These are phyloP conservation scores for Aquatica leii DNA, from an alignment of 2,888 invertebrate genomes.

Conservation along the genomic window DNA sequence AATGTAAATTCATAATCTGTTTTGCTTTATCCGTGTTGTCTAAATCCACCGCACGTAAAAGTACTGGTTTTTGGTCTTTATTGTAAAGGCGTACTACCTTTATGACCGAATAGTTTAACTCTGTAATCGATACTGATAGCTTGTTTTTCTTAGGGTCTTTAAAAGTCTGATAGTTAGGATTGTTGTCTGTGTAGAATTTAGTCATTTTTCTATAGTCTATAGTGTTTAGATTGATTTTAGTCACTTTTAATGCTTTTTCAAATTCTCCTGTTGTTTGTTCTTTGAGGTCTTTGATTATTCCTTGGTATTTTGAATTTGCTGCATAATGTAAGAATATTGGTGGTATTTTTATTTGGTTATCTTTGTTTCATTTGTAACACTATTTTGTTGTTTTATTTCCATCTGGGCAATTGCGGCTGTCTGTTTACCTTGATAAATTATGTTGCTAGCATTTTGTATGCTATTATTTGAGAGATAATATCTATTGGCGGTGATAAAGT, in stretches of 20 bases:
- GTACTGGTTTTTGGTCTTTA: conserved; percentile 17
- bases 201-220: conserved; percentile 16
- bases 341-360: conserved; percentile 6
- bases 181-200: conserved; percentile 9
- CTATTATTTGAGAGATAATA: no score
- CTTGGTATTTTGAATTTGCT: conserved; percentile 1
- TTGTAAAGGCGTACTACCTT: conserved; percentile 6
- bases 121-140: conserved; percentile 5
- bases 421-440: no score
- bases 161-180: conserved; percentile 3
- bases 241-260: conserved; percentile 6
- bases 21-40: conserved; percentile 12
- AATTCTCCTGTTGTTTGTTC: conserved; percentile 10
- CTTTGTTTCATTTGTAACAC: neutral
- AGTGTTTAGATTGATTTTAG: conserved; percentile 8
- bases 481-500: no score
- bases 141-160: no score
- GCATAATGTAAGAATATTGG: conserved; percentile 17
- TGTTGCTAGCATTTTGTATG: no score
- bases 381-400: neutral
- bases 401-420: neutral
- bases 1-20: conserved; percentile 15
- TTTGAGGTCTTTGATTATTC: conserved; percentile 11
- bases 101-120: conserved; percentile 5
- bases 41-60: conserved; percentile 15